Evolutionary conservation across 2,888 invertebrate species (phyloP).

Genomic region (Diarsia mendica): DNA sequence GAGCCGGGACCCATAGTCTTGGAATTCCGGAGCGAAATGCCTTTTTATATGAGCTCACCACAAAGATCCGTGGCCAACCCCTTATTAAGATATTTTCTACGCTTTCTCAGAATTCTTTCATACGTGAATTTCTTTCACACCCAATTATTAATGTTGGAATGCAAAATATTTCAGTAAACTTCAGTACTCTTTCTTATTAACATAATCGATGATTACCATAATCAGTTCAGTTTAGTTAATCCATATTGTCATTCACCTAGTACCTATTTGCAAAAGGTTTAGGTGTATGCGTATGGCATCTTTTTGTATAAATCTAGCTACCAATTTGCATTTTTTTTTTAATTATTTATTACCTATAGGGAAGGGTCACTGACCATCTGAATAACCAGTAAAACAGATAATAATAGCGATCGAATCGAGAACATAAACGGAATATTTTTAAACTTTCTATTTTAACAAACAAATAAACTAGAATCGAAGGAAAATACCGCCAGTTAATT

Average conservation of each 20-base stretch:
- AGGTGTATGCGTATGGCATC: no score
- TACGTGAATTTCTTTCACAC: no score
- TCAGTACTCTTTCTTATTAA: conserved; percentile 4
- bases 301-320: neutral
- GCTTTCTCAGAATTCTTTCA: no score
- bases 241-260: neutral
- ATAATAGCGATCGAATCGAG: neutral
- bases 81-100: no score
- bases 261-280: neutral
- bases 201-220: conserved; percentile 14
- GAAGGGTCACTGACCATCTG: neutral
- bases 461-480: conserved; percentile 17
- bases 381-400: neutral
- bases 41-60: conserved; percentile 48
- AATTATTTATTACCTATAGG: neutral
- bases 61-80: conserved; percentile 5
- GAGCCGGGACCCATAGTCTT: neutral
- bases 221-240: neutral
- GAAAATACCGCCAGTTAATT: conserved; percentile 37
- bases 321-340: neutral
- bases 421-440: conserved; percentile 10
- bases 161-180: conserved; percentile 12
- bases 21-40: conserved; percentile 39
- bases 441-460: conserved; percentile 27
- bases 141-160: conserved; percentile 12